These are phyloP conservation scores for Lacerta bilineata DNA, from an alignment of 2,797 vertebrate species.

Conservation along the genomic window DNA sequence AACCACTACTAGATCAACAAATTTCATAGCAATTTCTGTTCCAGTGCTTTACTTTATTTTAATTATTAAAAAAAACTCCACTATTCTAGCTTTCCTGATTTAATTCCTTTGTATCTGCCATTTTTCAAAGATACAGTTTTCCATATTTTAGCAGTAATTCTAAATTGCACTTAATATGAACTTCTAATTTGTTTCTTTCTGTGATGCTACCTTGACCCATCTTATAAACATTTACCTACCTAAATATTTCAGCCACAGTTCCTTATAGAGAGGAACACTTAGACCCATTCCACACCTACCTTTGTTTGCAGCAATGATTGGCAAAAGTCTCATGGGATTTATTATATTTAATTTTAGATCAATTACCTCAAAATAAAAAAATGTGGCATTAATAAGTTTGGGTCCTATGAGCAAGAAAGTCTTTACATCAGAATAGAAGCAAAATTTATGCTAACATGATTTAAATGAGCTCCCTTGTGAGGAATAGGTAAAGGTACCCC, in stretches of 20 bases:
- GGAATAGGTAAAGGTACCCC: too few relatives aligned
- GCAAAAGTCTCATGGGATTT: background rate
- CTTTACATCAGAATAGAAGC: background rate
- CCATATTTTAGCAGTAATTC: background rate
- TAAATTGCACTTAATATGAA: background rate
- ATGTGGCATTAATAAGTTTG: background rate
- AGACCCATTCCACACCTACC: background rate
- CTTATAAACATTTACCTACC: background rate
- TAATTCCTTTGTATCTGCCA: background rate
- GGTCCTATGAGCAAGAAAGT: background rate
- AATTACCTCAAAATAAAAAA: background rate
- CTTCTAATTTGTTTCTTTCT: background rate
- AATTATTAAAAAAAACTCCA: too few relatives aligned
- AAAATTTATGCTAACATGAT: background rate
- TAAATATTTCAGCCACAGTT: background rate
- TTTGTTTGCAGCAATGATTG: background rate
- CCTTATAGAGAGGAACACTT: background rate
- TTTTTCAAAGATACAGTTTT: background rate
- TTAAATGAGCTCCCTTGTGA: background rate
- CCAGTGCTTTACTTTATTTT: too few relatives aligned
- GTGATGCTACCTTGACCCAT: background rate
- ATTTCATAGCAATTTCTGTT: too few relatives aligned
- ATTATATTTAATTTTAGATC: background rate
- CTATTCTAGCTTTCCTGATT: background rate
- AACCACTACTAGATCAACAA: too few relatives aligned